Conservation (phyloP, 2,113 vertebrate species). For the Bubalus kerabau region DNA sequence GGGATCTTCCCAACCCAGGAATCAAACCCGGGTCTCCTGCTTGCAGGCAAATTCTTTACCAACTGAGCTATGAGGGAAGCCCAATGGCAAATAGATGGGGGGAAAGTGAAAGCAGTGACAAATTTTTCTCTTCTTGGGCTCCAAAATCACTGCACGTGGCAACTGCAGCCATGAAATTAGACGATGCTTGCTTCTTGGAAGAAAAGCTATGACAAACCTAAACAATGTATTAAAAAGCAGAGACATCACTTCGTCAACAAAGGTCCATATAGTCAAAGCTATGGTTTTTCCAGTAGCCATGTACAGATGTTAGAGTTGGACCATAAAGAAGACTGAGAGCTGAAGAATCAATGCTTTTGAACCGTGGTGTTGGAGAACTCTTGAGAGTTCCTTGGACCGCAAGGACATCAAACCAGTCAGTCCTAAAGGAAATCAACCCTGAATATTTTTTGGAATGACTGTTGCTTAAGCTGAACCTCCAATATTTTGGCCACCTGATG, state of each 20-base stretch:
- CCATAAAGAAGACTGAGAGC: not conserved
- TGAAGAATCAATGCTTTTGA: not conserved
- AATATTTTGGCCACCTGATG: not conserved
- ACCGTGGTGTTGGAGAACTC: not conserved
- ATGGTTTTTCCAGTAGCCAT: not conserved
- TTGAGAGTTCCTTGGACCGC: not conserved
- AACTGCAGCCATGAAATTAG: not conserved
- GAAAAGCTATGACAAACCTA: not conserved
- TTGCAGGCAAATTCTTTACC: not conserved
- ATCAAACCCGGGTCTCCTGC: accelerated
- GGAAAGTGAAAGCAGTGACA: not conserved
- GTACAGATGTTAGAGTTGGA: not conserved
- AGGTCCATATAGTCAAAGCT: not conserved
- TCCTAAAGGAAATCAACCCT: not conserved
- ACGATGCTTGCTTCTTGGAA: not conserved
- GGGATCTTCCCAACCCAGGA: not conserved
- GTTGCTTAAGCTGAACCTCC: not conserved
- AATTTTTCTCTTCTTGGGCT: not conserved
- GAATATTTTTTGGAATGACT: not conserved
- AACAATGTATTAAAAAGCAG: not conserved
- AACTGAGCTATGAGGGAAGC: not conserved
- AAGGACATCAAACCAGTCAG: not conserved
- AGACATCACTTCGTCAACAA: not conserved
- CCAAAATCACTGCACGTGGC: not conserved
- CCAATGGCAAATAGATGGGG: not conserved